Evolutionary conservation across 2,888 invertebrate genomes (phyloP), one percentile per base, ranked within the genome.

Genomic region (Isoperla grammatica): DNA sequence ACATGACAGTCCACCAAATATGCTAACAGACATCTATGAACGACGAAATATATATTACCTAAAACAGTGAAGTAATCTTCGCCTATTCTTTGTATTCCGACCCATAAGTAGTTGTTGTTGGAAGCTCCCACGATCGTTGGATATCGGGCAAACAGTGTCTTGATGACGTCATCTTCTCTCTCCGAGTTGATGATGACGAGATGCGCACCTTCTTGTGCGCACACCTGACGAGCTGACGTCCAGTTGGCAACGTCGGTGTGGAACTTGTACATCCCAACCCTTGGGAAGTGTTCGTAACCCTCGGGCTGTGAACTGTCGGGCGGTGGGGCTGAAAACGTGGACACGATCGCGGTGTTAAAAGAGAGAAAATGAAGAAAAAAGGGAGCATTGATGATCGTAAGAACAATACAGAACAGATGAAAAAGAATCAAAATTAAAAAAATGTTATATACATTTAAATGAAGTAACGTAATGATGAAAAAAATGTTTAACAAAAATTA

Each of bases 191-290:
- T 17, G 15, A 54, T 19, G 3, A 23, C 54, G 1, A 54, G 40
- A 19, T 54, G n/a, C 5, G 54, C 54, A 1, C 54, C 57, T 19
- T 54, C 54, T 22, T 54, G n/a, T 20, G 20, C 54, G 20, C 54
- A 54, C 3, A 19, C 9, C n/a, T 3, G 22, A 9, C 54, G 23
- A 1, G 54, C 54, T 12, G 39, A 40, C 8, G 13, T 42, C 54
- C 54, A 54, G 19, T 39, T 54, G 9, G 20, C 42, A 19, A 39
- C 22, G 20, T 54, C 54, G 11, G 39, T 54, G 54, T 54, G 54
- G 40, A 54, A 54, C 17, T 54, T 54, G 54, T 54, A 54, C 19
- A 40, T 22, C n/a, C 54, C 54, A 8, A 54, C 6, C 1, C 54
- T 39, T 2, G 39, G 29, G 22, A 54, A 12, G n/a, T 17, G 29